Conservation (phyloP, 2,113 vertebrate species). For the Trichechus manatus region DNA sequence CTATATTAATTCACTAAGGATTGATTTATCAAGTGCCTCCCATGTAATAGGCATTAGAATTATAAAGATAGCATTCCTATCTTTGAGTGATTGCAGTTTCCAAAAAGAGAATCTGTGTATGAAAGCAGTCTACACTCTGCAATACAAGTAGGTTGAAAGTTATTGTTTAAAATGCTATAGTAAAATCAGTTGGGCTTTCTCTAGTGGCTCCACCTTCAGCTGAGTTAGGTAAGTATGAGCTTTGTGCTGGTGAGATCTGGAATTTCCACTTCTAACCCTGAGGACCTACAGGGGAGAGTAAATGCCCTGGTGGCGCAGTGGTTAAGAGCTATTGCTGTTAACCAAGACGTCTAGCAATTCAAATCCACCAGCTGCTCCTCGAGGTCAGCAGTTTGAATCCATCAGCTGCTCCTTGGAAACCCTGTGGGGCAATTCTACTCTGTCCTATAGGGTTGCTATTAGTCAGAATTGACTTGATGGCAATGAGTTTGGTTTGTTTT, state of each 20-base stretch:
- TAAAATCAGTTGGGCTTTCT: not conserved
- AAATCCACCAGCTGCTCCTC: too few species aligned
- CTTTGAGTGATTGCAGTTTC: not conserved
- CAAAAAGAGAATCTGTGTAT: not conserved
- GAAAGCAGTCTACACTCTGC: not conserved
- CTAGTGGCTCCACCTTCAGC: not conserved
- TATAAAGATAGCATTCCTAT: not conserved
- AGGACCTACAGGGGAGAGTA: not conserved
- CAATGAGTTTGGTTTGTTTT: too few species aligned
- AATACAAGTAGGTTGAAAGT: not conserved
- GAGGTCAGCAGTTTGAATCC: too few species aligned
- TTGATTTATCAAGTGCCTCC: not conserved
- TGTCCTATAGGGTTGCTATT: too few species aligned
- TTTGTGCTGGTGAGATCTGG: not conserved
- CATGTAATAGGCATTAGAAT: not conserved
- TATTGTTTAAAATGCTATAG: not conserved
- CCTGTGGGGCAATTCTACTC: too few species aligned
- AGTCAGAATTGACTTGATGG: too few species aligned
- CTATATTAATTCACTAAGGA: not conserved
- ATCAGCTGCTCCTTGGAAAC: too few species aligned
- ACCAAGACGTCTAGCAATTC: too few species aligned
- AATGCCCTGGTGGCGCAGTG: not conserved
- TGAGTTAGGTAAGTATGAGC: not conserved
- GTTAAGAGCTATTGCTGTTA: too few species aligned
- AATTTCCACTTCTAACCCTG: not conserved